phyloP scores from a whole-genome alignment of 35 echinoderm and acorn worm species.

The Strongylocentrotus purpuratus region DNA sequence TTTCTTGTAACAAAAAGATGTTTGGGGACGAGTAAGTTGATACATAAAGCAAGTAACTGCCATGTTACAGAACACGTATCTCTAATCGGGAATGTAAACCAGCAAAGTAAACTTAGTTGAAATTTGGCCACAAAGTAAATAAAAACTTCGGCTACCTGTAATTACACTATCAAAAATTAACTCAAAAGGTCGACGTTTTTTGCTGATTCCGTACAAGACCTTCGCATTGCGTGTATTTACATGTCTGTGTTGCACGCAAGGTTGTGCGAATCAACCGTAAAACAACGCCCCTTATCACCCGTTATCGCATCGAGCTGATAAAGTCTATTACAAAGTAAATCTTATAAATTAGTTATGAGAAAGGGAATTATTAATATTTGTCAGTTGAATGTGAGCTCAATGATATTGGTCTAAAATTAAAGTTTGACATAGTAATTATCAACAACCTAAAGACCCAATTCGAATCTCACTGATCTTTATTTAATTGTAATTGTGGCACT shows the following conservation, averaged over 20 bases:
- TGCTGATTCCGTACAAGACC: not conserved
- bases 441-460: not conserved
- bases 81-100: slow-evolving; percentile 13
- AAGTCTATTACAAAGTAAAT: not conserved
- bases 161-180: slow-evolving; percentile 45
- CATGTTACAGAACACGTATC: slow-evolving; percentile 13
- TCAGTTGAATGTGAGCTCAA: slow-evolving; percentile 9
- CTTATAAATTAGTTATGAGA: slow-evolving; percentile 1
- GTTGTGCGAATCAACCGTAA: not conserved
- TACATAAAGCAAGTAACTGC: not conserved
- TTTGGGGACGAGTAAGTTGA: not conserved
- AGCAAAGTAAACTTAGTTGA: slow-evolving; percentile 33
- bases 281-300: slow-evolving; percentile 35
- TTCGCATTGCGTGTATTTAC: not conserved
- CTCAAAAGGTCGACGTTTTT: not conserved
- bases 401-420: not conserved
- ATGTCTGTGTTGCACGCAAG: not conserved
- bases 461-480: not conserved
- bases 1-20: not conserved
- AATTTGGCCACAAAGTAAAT: slow-evolving; percentile 29
- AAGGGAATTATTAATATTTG: not conserved
- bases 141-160: slow-evolving; percentile 38
- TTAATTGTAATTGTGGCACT: not conserved
- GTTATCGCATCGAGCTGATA: not conserved
- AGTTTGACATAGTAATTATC: not conserved